Evolutionary conservation across 2,888 invertebrate species (phyloP).

Genomic region (Euproctis similis): DNA sequence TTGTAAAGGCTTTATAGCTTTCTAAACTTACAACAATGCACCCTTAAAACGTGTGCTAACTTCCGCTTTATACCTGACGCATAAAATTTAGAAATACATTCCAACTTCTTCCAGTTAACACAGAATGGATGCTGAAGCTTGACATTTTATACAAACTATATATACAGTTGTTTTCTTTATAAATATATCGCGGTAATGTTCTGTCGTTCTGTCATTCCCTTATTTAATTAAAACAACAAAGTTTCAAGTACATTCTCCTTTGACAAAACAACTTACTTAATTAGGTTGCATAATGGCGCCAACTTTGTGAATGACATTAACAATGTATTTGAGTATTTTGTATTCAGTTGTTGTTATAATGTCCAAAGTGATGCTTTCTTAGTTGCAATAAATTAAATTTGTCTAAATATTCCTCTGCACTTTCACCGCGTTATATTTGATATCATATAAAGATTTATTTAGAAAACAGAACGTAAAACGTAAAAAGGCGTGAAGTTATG

Average conservation of each 20-base stretch:
- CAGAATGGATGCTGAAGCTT: conserved; percentile 10
- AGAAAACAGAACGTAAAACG: too few species aligned
- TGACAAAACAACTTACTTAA: conserved; percentile 28
- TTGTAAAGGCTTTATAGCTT: too few species aligned
- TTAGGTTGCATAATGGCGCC: conserved; percentile 26
- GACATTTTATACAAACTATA: conserved; percentile 15
- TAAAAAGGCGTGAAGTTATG: too few species aligned
- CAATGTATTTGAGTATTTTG: conserved; percentile 7
- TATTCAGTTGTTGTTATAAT: too few species aligned
- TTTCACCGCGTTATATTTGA: too few species aligned
- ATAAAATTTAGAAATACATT: conserved; percentile 20
- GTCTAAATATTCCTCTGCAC: too few species aligned
- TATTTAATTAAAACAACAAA: conserved; percentile 57
- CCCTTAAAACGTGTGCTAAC: too few species aligned
- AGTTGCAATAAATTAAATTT: too few species aligned
- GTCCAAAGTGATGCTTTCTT: too few species aligned
- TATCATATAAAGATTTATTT: too few species aligned
- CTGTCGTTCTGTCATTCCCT: conserved; percentile 23
- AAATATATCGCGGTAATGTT: conserved; percentile 32
- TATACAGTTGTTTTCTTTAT: conserved; percentile 19
- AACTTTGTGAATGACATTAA: conserved; percentile 17
- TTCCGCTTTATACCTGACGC: too few species aligned
- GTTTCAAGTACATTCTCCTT: conserved; percentile 35
- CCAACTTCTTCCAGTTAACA: conserved; percentile 20
- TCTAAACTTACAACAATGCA: too few species aligned